Evolutionary conservation across 2,113 vertebrate species (phyloP), one percentile per base, ranked within the genome.

Genomic region (Takifugu flavidus): DNA sequence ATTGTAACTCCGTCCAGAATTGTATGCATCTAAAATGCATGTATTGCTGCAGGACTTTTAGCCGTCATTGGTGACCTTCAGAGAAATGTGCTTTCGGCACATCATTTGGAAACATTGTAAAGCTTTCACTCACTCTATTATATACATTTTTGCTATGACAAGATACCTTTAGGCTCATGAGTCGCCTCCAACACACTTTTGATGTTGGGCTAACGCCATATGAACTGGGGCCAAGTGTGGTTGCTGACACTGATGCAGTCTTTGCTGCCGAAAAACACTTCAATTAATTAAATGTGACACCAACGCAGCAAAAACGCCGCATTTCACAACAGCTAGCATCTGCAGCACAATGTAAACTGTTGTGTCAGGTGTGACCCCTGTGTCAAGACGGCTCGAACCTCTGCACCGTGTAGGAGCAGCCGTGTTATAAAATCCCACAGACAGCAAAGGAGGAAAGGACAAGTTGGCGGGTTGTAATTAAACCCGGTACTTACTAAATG

Each of bases 261-360:
- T 70, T 67, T 67, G 65, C 69, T 80, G 79, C 77, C 61, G 68
- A 67, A 80, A 79, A 76, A 78, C 81, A 79, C 71, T 79, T 78
- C 60, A 74, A 11, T 50, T 65, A 74, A 89, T 80, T 69, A 68
- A 75, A 58, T 25, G 15, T 50, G 57, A 51, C 51, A 49, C 63
- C 34, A 39, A 56, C 43, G 50, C 49, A 45, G 75, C 56, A 60
- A 59, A 71, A 64, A 2, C 56, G 27, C 28, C 52, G 10, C 65
- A 70, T 78, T 73, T 77, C 13, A 60, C 28, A 53, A 65, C 59
- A 53, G 44, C 28, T 28, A 14, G 46, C 53, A 56, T 79, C 75
- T 70, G 61, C 67, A 52, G 66, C 68, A 70, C 34, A 20, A 52
- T 31, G 25, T 77, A 75, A 83, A 78, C 65, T 59, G 56, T 71